Evolutionary conservation across 53 echinoderm and acorn worm genomes (phyloP), one percentile per base, ranked within the genome.

Genomic region (Glandiceps talaboti): DNA sequence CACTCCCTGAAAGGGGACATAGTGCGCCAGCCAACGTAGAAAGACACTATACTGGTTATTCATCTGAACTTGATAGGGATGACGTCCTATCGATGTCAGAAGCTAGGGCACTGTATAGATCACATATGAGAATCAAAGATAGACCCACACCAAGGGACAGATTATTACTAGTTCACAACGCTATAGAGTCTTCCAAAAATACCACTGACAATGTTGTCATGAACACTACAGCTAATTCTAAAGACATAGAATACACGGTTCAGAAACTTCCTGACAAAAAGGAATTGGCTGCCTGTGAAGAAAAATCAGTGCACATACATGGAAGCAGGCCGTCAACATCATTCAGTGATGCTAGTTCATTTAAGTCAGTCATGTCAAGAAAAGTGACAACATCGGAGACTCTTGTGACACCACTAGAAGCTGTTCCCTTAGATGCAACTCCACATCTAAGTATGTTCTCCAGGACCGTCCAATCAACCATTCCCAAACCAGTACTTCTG

Each of bases 111-210:
- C 79, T 99, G 33, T 80, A 87, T 28, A 87, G 89, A 73, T 93
- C 99, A 29, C 87, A 91, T 29, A 83, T 81, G 29, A 82, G 96
- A 30, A 83, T 80, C 32, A 89, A 84, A 31, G 86, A 88, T 73
- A 87, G 84, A 32, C 80, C 82, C 1, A 86, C 85, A 1, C 89
- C 89, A 27, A 81, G 94, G 1, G 93, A 99, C 31, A 87, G 82
- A 28, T 82, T 94, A 27, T 79, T 99, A 14, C 77, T 99, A 81
- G 88, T 91, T 31, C 83, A 87, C 27, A 85, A 89, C 75, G 79
- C 85, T 76, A 89, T 99, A 32, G 99, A 99, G 77, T 85, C 84
- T 64, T 79, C 86, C 0, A 99, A 99, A 76, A 87, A 86, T 81
- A 45, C 64, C 6, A 89, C 87, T 83, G 81, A 84, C 32, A 83